Conservation (phyloP, 2,888 invertebrate genomes). For the Drosophila yooni region DNA sequence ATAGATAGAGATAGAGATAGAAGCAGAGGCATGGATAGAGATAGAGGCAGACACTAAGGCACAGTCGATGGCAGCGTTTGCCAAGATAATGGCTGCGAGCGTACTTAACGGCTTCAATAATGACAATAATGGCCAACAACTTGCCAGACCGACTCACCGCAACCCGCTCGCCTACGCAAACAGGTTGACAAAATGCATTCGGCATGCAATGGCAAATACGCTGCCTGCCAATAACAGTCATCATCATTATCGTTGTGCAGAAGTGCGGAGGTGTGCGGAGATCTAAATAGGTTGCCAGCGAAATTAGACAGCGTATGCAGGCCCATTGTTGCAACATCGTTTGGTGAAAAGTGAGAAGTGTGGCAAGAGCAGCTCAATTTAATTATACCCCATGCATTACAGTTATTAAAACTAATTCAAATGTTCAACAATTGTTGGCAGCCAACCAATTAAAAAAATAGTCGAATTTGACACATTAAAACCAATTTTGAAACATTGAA, state of each 20-base stretch:
- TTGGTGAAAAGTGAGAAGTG: neutral
- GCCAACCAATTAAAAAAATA: neutral
- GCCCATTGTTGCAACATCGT: neutral
- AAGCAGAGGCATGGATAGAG: neutral
- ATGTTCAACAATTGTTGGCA: neutral
- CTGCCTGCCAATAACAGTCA: conserved; percentile 67
- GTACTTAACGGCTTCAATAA: conserved; percentile 82
- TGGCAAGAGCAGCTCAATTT: neutral
- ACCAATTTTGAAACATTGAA: neutral
- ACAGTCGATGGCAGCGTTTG: conserved; percentile 11
- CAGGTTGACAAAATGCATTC: conserved; percentile 73
- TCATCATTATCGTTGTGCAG: conserved; percentile 49
- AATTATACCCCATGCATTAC: neutral
- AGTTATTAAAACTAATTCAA: neutral
- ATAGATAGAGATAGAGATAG: neutral
- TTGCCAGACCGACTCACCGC: conserved; percentile 29
- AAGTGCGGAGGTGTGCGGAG: conserved; percentile 1
- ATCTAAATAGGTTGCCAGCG: neutral
- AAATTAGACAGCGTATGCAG: neutral
- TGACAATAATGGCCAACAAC: conserved; percentile 75
- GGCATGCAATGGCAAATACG: conserved; percentile 51
- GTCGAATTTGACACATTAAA: neutral
- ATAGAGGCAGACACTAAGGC: neutral
- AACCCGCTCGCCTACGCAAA: conserved; percentile 12
- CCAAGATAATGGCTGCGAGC: conserved; percentile 65